Base-by-base conservation (phyloP, 2,888 invertebrate species). In the Penaeus monodon region DNA sequence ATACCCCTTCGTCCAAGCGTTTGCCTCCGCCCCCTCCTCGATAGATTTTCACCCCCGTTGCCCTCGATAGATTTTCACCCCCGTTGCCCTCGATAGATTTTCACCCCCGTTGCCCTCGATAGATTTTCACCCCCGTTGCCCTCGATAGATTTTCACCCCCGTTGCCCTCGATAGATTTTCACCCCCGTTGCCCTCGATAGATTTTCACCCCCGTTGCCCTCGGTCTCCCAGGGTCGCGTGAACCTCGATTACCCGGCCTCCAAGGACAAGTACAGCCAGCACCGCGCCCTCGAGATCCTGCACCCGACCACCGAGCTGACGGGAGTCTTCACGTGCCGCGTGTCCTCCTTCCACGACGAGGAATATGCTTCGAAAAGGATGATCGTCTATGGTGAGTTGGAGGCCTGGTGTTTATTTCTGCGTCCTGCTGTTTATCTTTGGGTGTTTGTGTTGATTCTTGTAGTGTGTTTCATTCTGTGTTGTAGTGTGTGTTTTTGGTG, bases 291-390 rank as follows among this genome's bases (percentile, higher is more conserved):
- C 33, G 90, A 90, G 84, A 90, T 91, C 79, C 81, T 91, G 64
- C 77, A 88, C 33, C 91, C 90, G 29, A 91, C 91, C 38, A 91
- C 90, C 1, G 90, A 91, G 33, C 89, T 91, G 49, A 90, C 90
- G n/a, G 91, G 91, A 14, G 87, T 81, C 77, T 91, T 91, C 85
- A 90, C 91, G 38, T 91, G 91, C 64, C 86, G 89, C 20, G 91
- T 91, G 14, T 90, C 90, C 77, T 91, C 91, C 27, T 86, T 91
- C 83, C 74, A 85, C 57, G 89, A 88, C 27, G 90, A 91, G 81
- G 90, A 90, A 63, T 87, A 84, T 73, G 85, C 87, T 81, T 88
- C 90, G 70, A 86, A 90, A 64, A 90, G 88, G 86, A 90, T 91
- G 90, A 89, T 91, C 68, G 91, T 91, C 17, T 91, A 91, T 65